Evolutionary conservation across 2,888 invertebrate genomes (phyloP), one percentile per base, ranked within the genome.

Genomic region (Trichacis sp.): DNA sequence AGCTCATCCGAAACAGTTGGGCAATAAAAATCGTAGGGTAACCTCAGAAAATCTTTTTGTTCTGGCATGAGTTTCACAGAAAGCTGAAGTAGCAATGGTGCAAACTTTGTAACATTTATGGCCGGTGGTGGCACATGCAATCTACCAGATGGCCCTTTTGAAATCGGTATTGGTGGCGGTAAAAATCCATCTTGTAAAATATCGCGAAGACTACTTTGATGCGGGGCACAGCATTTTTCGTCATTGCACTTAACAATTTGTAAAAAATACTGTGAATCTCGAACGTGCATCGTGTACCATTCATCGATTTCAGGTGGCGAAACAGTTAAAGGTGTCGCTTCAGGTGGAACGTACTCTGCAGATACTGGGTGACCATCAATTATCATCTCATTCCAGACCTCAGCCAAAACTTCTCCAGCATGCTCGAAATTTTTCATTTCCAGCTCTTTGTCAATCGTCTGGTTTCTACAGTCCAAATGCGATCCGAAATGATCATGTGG

Each of bases 351-450:
- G 19, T 60, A 60, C n/a, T 47, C 53, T 29, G 48, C 30, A 38
- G 15, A 6, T 42, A 53, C 48, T 18, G 45, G 15, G 17, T 51
- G 14, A 40, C 42, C 24, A 17, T 55, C 60, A 18, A 60, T 78
- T 72, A 11, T 74, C 73, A 29, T 69, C 59, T 11, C 15, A 19
- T 43, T 49, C 56, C 56, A 56, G 17, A 50, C 45, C 19, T 48
- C 45, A 12, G 51, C 51, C 6, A 52, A 29, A 18, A 67, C 70
- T 63, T 79, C 63, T 11, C 80, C 81, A 17, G 80, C 81, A 48
- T 71, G 58, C 36, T 68, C 56, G 58, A 84, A 84, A 68, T 83
- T 82, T 55, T 70, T 30, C 49, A 58, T 60, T 66, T 83, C 82
- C 33, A 81, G 62, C 2, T 80, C 68, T 15, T 62, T 17, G 56